phyloP scores from a whole-genome alignment of 2,113 vertebrate genomes.

The Corythornis cristatus region DNA sequence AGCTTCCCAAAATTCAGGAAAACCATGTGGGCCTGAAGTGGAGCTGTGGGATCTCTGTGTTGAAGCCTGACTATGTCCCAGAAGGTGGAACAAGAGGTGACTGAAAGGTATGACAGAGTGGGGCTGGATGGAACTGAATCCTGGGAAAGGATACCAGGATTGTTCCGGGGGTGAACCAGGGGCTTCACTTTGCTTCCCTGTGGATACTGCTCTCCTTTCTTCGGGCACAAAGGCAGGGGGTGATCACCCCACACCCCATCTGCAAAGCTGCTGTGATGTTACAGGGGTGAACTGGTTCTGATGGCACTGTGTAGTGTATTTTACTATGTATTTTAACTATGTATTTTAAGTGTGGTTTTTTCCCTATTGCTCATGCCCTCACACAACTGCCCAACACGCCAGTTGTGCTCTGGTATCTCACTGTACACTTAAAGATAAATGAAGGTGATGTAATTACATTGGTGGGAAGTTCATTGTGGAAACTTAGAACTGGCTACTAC shows the following conservation, averaged over 20 bases:
- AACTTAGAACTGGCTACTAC: neutral
- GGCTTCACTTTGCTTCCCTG: neutral
- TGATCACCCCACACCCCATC: too few relatives aligned
- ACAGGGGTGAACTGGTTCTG: neutral
- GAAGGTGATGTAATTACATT: neutral
- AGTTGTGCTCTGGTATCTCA: neutral
- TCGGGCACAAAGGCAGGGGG: accelerated
- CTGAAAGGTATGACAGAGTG: neutral
- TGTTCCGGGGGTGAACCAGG: neutral
- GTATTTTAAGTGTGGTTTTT: neutral
- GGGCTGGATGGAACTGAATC: neutral
- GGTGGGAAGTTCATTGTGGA: neutral
- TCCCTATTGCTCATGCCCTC: neutral
- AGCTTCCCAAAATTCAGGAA: neutral
- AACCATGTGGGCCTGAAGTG: accelerated
- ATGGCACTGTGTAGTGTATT: neutral
- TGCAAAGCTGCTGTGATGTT: neutral
- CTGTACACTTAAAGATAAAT: neutral
- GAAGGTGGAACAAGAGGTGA: neutral
- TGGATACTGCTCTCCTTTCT: accelerated
- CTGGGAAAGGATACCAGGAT: neutral
- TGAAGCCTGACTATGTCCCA: neutral
- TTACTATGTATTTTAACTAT: neutral
- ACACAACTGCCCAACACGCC: neutral
- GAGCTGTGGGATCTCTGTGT: neutral